Conservation (phyloP, 1,140 invertebrate species). For the Diabrotica virgifera region DNA sequence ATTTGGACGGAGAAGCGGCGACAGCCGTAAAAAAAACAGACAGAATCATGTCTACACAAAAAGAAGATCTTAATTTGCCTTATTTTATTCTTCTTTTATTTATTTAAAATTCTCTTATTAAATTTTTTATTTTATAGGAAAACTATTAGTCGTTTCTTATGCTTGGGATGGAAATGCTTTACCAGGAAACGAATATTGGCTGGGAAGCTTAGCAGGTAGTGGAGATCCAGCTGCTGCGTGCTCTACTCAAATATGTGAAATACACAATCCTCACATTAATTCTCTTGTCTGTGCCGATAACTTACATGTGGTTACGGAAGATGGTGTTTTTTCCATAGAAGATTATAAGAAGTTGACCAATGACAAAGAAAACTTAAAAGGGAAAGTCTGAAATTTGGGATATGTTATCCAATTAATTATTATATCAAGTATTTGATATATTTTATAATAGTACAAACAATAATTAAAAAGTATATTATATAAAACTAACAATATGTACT, state of each 20-base stretch:
- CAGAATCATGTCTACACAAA: too few species aligned
- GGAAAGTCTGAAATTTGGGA: too few species aligned
- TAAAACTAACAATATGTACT: too few species aligned
- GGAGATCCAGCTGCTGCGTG: conserved; percentile 64
- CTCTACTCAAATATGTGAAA: conserved; percentile 56
- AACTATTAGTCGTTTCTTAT: conserved; percentile 62
- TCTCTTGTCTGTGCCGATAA: conserved; percentile 26
- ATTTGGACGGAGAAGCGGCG: too few species aligned
- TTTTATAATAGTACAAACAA: too few species aligned
- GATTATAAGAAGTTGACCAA: conserved; percentile 3
- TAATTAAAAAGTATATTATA: neutral
- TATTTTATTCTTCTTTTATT: neutral
- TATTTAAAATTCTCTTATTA: neutral
- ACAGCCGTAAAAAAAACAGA: too few species aligned
- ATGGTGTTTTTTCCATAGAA: conserved; percentile 14
- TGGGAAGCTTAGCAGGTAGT: conserved; percentile 45
- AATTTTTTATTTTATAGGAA: conserved; percentile 36
- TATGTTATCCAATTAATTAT: too few species aligned
- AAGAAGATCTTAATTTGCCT: neutral
- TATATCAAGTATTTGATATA: too few species aligned
- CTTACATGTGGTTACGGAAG: conserved; percentile 29
- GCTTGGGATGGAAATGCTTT: conserved; percentile 68
- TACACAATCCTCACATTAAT: conserved; percentile 60
- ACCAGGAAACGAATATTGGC: conserved; percentile 63
- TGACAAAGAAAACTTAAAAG: too few species aligned